These are phyloP conservation scores for Periphyllus acericola DNA, from an alignment of 2,888 invertebrate genomes.

Conservation along the genomic window DNA sequence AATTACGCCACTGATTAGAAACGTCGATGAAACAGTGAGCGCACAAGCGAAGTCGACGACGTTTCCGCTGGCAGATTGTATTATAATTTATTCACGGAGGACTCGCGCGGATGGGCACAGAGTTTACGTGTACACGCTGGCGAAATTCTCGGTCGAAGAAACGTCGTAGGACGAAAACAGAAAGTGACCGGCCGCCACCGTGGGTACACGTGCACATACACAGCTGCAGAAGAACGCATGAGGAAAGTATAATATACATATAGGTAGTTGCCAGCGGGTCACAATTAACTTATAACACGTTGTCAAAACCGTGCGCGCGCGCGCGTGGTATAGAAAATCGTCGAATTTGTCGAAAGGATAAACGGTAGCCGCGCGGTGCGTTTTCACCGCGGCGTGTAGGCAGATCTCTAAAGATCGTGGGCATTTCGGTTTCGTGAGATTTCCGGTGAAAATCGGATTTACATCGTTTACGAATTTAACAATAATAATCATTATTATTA, in stretches of 20 bases:
- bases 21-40: no score
- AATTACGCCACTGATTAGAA: no score
- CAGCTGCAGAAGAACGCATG: background rate
- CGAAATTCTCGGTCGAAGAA: background rate
- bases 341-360: background rate
- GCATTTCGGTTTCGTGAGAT: background rate
- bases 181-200: background rate
- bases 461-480: background rate
- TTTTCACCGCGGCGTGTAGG: background rate
- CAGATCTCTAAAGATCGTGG: background rate
- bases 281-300: background rate
- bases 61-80: no score
- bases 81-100: no score
- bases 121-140: background rate
- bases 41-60: no score
- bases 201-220: background rate
- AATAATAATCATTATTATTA: background rate
- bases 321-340: background rate
- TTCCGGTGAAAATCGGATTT: background rate
- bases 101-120: background rate
- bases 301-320: background rate
- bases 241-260: background rate
- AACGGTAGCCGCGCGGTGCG: background rate
- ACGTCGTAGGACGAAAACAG: background rate
- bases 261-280: background rate